Evolutionary conservation across 2,888 invertebrate species (phyloP), one percentile per base, ranked within the genome.

Genomic region (Drosophila falleni): DNA sequence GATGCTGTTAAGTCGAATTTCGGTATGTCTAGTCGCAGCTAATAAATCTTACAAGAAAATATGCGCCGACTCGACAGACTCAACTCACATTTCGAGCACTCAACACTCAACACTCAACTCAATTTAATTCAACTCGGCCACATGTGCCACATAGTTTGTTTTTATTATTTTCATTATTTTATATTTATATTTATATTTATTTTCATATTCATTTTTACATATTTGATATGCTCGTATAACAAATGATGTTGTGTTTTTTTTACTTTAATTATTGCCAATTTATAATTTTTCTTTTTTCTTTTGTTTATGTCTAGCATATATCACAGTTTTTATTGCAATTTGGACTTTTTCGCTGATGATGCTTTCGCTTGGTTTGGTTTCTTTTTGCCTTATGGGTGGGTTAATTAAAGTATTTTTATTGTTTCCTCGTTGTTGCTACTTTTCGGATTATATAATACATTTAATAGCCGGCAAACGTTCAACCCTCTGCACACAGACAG

Each of bases 401-500:
- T 81, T 71, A 71, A 85, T 85, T 79, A 85, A 75, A 68, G 54
- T 35, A 75, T 63, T 89, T 84, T 89, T 88, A 86, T 76, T 72
- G 63, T 82, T 83, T 87, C 89, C 87, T 84, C 68, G 76, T 68
- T 74, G 82, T 60, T 33, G 15, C n/a, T 63, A 13, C 5, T 15
- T 61, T 70, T 62, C 60, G 54, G 19, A 73, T 89, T 87, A 89
- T 78, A 87, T 87, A 88, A 89, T 78, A 56, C 23, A 55, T 78
- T 84, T 80, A 58, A 86, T 69, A 59, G 50, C 42, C 84, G 79
- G 71, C 75, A 81, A 69, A 42, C 78, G 87, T 89, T 81, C 87
- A 58, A 70, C 72, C 67, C 71, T 44, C 39, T 81, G 81, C 74
- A 89, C 87, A 88, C 83, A 53, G 42, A 46, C 31, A 23, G 23